A percentile compares a stretch with the other conserved stretches of the same genome.
phyloP scores from a whole-genome alignment of 1,140 invertebrate species.

The honey bee (Apis mellifera) region DNA sequence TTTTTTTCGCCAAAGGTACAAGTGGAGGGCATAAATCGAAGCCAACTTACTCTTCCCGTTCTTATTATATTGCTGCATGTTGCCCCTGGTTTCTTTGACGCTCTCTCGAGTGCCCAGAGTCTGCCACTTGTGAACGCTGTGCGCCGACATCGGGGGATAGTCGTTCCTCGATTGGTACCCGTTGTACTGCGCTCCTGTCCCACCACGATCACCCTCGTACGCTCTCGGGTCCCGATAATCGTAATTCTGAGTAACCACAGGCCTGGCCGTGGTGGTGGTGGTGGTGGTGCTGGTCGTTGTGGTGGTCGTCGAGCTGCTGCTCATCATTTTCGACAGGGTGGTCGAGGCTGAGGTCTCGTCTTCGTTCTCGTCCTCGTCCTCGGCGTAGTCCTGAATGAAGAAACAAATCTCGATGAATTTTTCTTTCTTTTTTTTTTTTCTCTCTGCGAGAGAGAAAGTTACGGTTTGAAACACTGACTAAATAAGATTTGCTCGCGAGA shows the following conservation, averaged over 20 bases:
- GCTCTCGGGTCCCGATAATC: constrained; percentile 59
- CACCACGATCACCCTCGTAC: constrained; percentile 52
- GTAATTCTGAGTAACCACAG: constrained; percentile 52
- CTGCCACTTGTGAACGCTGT: constrained; percentile 76
- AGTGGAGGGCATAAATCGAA: neutral
- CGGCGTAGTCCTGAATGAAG: constrained; percentile 69
- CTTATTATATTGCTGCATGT: constrained; percentile 65
- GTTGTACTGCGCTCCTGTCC: constrained; percentile 67
- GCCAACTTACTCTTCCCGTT: constrained; percentile 70
- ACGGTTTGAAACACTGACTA: neutral
- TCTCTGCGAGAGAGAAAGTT: neutral
- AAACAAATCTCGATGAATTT: constrained; percentile 18
- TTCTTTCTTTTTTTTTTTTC: neutral
- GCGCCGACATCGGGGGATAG: constrained; percentile 74
- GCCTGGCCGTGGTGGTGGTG: constrained; percentile 56
- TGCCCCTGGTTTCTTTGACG: constrained; percentile 72
- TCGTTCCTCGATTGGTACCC: constrained; percentile 72
- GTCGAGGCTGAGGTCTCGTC: constrained; percentile 56
- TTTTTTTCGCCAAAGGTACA: neutral
- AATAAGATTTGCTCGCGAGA: neutral
- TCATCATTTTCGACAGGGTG: constrained; percentile 33
- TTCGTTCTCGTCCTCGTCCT: constrained; percentile 71
- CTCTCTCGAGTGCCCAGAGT: constrained; percentile 73
- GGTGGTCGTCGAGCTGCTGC: constrained; percentile 11
- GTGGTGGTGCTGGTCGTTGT: constrained; percentile 57